Evolutionary conservation across 2,888 invertebrate genomes (phyloP).

Genomic region (Yponomeuta sedellus): DNA sequence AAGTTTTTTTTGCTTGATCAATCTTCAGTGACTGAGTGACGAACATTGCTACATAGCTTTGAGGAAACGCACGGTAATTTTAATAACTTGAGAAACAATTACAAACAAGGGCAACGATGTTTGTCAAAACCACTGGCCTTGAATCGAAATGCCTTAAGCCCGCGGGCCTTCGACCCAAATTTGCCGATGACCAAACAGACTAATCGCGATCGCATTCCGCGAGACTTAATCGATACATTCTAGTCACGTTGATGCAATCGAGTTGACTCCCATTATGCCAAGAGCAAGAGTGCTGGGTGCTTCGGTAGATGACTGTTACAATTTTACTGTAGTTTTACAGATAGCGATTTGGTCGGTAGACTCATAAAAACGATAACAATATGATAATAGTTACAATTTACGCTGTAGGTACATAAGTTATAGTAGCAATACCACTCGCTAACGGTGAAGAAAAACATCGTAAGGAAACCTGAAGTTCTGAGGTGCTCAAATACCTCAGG

Average conservation of each 20-base stretch:
- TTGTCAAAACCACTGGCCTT: background rate
- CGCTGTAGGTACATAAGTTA: no score
- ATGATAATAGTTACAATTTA: no score
- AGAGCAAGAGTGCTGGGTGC: no score
- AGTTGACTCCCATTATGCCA: background rate
- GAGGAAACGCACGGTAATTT: background rate
- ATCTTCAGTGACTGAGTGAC: background rate
- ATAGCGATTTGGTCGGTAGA: no score
- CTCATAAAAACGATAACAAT: no score
- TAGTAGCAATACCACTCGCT: no score
- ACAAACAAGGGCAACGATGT: background rate
- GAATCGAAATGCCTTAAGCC: background rate
- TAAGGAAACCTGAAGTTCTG: no score
- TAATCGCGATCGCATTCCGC: background rate
- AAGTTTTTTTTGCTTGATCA: no score
- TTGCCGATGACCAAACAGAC: background rate
- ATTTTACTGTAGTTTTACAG: no score
- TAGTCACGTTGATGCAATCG: background rate
- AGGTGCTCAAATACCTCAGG: no score
- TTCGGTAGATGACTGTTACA: no score
- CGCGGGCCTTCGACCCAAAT: background rate
- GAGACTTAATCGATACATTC: background rate
- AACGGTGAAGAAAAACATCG: no score
- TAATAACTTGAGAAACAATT: background rate
- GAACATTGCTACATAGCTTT: background rate